A percentile compares a stretch with the other conserved stretches of the same genome.
Evolutionary conservation across 2,888 invertebrate genomes (phyloP).

Genomic region (Andrena hattorfiana): DNA sequence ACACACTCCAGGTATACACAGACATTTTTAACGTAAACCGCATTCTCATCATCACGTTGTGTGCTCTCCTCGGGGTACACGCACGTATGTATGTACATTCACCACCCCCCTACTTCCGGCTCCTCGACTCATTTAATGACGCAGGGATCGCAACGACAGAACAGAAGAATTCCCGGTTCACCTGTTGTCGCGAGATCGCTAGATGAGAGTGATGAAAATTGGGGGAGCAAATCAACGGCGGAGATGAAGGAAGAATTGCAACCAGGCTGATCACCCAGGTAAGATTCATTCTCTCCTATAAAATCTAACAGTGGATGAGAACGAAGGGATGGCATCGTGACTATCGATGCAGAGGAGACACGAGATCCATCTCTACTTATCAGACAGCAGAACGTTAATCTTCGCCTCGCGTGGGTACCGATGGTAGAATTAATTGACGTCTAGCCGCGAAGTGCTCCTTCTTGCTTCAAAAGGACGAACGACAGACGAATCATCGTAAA

Average conservation of each 20-base stretch:
- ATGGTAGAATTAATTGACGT: constrained; percentile 21
- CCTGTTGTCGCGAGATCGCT: constrained; percentile 21
- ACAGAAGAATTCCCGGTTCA: constrained; percentile 26
- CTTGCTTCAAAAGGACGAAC: not conserved
- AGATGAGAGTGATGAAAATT: constrained; percentile 41
- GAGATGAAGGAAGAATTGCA: not conserved
- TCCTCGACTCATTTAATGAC: constrained; percentile 38
- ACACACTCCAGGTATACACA: constrained; percentile 70
- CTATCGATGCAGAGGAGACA: not conserved
- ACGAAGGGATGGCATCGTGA: not conserved
- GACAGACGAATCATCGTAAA: not conserved
- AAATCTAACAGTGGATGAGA: not conserved
- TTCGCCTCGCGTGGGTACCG: not conserved
- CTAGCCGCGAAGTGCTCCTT: not conserved
- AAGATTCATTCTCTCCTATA: not conserved
- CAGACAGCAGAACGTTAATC: not conserved
- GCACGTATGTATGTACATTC: constrained; percentile 72
- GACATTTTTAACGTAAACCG: constrained; percentile 60
- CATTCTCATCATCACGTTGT: constrained; percentile 63
- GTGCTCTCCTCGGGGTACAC: constrained; percentile 73
- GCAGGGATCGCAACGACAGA: constrained; percentile 48
- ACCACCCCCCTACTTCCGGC: constrained; percentile 19
- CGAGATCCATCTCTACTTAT: no score
- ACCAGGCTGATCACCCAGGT: not conserved
- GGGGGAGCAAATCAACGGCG: constrained; percentile 14